phyloP scores from a whole-genome alignment of 92 coral and sea anemone species.

The Epizoanthus stellaris region DNA sequence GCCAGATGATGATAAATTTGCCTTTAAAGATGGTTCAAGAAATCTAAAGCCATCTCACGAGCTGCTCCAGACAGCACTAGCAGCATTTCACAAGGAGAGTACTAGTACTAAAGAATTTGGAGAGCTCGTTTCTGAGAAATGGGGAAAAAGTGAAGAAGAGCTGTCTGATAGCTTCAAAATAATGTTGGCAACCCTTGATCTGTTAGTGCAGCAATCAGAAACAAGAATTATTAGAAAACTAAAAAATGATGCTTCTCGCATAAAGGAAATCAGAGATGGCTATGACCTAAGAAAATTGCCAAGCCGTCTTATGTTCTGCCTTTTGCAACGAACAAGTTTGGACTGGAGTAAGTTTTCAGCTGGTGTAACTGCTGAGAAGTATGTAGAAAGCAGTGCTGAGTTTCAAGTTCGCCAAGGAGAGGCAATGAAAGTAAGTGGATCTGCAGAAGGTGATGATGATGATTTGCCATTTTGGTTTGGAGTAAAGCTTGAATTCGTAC shows the following conservation, averaged over 20 bases:
- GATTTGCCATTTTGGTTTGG: slow-evolving; percentile 32
- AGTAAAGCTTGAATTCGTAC: slow-evolving; percentile 32
- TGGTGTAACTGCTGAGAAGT: slow-evolving; percentile 31
- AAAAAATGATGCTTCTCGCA: slow-evolving; percentile 2
- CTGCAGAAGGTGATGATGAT: slow-evolving; percentile 42
- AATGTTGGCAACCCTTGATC: slow-evolving; percentile 6
- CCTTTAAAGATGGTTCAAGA: slow-evolving; percentile 41
- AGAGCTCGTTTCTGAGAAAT: slow-evolving; percentile 6
- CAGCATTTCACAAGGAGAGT: slow-evolving; percentile 8
- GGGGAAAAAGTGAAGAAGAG: slow-evolving; percentile 11
- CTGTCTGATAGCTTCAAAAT: slow-evolving; percentile 1
- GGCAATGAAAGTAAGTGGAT: slow-evolving; percentile 29
- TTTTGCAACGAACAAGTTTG: slow-evolving; percentile 44
- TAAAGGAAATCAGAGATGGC: not conserved
- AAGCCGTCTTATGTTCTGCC: slow-evolving; percentile 24
- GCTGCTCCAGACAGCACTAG: slow-evolving; percentile 25
- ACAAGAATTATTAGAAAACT: slow-evolving; percentile 2
- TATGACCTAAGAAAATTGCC: slow-evolving; percentile 15
- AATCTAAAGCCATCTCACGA: slow-evolving; percentile 37
- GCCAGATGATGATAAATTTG: slow-evolving; percentile 40
- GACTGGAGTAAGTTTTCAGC: slow-evolving; percentile 33
- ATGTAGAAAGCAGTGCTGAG: slow-evolving; percentile 35
- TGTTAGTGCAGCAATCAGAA: slow-evolving; percentile 37
- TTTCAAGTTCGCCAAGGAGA: slow-evolving; percentile 31
- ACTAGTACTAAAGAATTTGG: slow-evolving; percentile 9